A percentile compares a stretch with the other conserved stretches of the same genome.
These are phyloP conservation scores for Bubo scandiacus DNA, from an alignment of 2,113 vertebrate genomes.

Conservation along the genomic window DNA sequence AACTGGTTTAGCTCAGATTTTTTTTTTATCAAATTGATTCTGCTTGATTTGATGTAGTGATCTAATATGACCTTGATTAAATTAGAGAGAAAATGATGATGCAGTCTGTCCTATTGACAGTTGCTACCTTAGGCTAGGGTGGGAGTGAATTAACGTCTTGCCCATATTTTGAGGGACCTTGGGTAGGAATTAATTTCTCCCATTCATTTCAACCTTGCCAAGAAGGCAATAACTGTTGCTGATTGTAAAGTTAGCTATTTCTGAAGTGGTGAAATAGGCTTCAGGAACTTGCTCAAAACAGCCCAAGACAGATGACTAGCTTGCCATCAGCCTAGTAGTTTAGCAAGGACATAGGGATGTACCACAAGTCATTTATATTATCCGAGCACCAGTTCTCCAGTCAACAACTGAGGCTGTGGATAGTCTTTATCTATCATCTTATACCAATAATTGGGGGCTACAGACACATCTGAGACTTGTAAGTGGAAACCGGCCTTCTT, in stretches of 20 bases:
- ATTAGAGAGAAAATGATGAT: slow-evolving; percentile 45
- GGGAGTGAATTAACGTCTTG: neutral
- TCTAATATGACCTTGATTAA: slow-evolving; percentile 45
- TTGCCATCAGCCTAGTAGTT: neutral
- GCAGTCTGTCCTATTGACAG: slow-evolving; percentile 26
- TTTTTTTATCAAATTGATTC: slow-evolving; percentile 11
- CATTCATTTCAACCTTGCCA: slow-evolving; percentile 19
- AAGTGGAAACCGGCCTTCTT: neutral
- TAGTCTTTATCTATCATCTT: neutral
- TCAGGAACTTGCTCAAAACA: neutral
- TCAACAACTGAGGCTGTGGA: neutral
- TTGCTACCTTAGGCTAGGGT: neutral
- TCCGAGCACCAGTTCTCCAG: neutral
- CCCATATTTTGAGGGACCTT: slow-evolving; percentile 15
- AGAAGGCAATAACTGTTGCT: neutral
- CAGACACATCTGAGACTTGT: neutral
- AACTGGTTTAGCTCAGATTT: neutral
- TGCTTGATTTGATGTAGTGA: slow-evolving; percentile 39
- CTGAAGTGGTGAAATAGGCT: neutral
- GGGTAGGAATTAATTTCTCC: slow-evolving; percentile 7
- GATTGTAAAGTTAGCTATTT: neutral
- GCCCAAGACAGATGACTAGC: neutral
- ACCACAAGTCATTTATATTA: neutral
- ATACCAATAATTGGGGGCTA: neutral
- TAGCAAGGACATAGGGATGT: neutral